Conservation (phyloP, 2,113 vertebrate genomes). For the Platanista minor region DNA sequence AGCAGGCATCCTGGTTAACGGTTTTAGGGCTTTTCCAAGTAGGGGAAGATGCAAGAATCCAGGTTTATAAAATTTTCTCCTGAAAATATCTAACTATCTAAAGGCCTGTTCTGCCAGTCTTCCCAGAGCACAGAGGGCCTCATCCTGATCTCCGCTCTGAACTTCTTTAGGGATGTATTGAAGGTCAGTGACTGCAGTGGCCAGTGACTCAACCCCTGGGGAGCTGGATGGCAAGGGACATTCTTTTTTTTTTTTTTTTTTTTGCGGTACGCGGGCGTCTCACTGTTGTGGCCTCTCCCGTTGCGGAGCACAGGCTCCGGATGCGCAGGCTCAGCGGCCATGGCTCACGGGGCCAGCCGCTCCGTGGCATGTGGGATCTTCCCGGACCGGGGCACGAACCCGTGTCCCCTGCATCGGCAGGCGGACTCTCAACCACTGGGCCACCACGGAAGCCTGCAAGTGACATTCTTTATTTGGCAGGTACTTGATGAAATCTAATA, state of each 20-base stretch:
- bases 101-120: background rate
- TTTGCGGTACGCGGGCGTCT: too few relatives aligned
- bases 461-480: background rate
- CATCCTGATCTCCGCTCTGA: background rate
- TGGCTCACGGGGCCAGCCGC: too few relatives aligned
- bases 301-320: too few relatives aligned
- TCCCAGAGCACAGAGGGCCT: background rate
- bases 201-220: background rate
- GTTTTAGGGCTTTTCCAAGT: background rate
- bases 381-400: too few relatives aligned
- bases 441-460: background rate
- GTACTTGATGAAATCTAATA: background rate
- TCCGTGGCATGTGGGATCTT: too few relatives aligned
- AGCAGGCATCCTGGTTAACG: background rate
- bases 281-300: too few relatives aligned
- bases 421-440: too few relatives aligned
- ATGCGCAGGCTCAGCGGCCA: too few relatives aligned
- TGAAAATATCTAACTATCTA: background rate
- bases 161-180: background rate
- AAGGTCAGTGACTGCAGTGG: background rate
- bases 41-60: background rate
- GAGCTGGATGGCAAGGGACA: background rate
- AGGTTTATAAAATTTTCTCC: background rate
- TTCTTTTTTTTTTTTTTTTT: background rate
- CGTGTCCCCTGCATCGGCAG: accelerated